These are phyloP conservation scores for Brotula barbata DNA, from an alignment of 2,797 vertebrate species.

Conservation along the genomic window DNA sequence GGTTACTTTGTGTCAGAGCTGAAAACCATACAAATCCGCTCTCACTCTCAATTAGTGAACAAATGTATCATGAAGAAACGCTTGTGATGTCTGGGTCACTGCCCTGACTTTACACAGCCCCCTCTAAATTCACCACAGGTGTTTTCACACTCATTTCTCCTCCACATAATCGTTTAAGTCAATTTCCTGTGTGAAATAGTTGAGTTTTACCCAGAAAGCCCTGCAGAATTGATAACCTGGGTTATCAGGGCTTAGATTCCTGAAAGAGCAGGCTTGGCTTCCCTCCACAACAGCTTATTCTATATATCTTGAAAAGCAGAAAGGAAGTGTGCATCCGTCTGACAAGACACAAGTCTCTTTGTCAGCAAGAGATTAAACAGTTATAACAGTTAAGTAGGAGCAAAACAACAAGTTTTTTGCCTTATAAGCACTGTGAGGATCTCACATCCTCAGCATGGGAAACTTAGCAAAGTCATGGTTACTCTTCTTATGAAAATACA, in stretches of 20 bases:
- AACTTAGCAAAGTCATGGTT: not conserved
- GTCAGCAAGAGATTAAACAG: constrained; percentile 24
- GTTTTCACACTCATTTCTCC: no score
- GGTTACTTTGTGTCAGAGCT: no score
- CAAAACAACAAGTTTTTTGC: constrained; percentile 18
- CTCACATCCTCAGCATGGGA: constrained; percentile 24
- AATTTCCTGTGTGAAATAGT: not conserved
- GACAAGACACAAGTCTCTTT: constrained; percentile 47
- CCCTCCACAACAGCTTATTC: not conserved
- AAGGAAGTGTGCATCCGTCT: constrained; percentile 68
- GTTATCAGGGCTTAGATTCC: no score
- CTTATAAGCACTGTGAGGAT: constrained; percentile 25
- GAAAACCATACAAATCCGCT: no score
- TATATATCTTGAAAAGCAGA: constrained; percentile 53
- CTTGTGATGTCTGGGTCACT: no score
- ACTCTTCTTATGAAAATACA: constrained; percentile 9
- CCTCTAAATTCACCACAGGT: no score
- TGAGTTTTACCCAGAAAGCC: no score
- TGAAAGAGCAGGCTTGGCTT: not conserved
- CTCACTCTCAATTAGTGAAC: no score
- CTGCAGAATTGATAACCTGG: no score
- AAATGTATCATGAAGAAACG: no score
- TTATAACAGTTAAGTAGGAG: constrained; percentile 16
- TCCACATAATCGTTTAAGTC: no score
- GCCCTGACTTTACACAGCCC: no score